Percentiles rank a stretch among this genome's conserved stretches.
phyloP scores from a whole-genome alignment of 2,113 vertebrate genomes.

The Penelope pileata region DNA sequence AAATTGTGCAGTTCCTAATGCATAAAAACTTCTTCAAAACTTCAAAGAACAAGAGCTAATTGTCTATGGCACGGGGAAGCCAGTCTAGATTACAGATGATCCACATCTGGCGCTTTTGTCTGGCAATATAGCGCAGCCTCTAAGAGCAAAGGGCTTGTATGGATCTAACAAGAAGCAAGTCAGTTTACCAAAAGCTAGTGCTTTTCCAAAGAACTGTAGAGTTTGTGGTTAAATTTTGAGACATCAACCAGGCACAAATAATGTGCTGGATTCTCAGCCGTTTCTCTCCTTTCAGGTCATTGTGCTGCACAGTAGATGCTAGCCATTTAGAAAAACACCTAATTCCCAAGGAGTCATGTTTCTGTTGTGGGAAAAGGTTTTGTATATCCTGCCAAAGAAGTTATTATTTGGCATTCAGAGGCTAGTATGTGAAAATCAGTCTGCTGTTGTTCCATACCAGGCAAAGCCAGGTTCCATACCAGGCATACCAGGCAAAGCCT shows the following conservation, averaged over 20 bases:
- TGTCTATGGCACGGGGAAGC: background rate
- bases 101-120: background rate
- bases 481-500: background rate
- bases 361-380: background rate
- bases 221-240: background rate
- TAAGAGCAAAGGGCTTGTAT: background rate
- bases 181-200: fast-evolving
- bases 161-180: background rate
- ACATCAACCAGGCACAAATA: background rate
- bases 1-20: background rate
- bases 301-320: fast-evolving
- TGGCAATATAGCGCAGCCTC: too few relatives aligned
- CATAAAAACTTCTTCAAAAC: background rate
- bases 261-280: background rate
- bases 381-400: background rate
- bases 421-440: background rate
- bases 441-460: background rate
- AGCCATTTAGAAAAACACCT: background rate
- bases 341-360: background rate
- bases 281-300: background rate
- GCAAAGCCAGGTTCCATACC: too few relatives aligned
- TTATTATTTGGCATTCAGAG: background rate
- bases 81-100: background rate
- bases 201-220: background rate
- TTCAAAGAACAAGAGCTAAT: background rate